Evolutionary conservation across 2,113 vertebrate genomes (phyloP), one percentile per base, ranked within the genome.

Genomic region (Ceyx melanurus): DNA sequence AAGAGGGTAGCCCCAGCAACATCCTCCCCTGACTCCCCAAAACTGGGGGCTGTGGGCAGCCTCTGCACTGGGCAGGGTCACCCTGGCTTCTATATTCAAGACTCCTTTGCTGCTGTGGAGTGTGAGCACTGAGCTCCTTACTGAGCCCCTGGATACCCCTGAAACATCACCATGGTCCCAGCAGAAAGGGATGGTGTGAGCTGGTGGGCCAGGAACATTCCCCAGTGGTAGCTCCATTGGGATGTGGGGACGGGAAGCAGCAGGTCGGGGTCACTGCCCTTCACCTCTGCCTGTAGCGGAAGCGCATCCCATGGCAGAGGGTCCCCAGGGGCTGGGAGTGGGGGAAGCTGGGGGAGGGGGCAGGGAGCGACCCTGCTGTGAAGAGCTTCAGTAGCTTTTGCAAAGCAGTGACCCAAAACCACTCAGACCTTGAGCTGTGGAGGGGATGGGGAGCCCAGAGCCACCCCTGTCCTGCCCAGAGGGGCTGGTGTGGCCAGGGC

Each of bases 91-190:
- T 31, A 4, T 19, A 23, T 46, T 60, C 25, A 64, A 37, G 45
- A 35, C 15, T 23, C 20, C 28, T 84, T 84, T 65, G 61, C 25
- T 82, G 66, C 53, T 65, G 40, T 45, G 62, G 3, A 28, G 23
- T 56, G 45, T 42, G 70, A 51, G 57, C 60, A 51, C 15, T 0
- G 0, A 89, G 29, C 9, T 9, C 31, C 26, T 71, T 31, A 5
- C 5, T 4, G 11, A 80, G 57, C 20, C 8, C 19, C 50, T 51
- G 29, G 57, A 84, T 37, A 42, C 6, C 31, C 33, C 51, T 0
- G 0, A 57, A 53, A 72, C 51, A 3, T 19, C 3, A 1, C n/a
- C 2, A 0, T 2, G 13, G 45, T 61, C 54, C 33, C 72, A 48
- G 82, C 61, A 86, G 76, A 0, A 0, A 89, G 40, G 46, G 31